Evolutionary conservation across 2,888 invertebrate species (phyloP).

Genomic region (Epistrophella euchroma): DNA sequence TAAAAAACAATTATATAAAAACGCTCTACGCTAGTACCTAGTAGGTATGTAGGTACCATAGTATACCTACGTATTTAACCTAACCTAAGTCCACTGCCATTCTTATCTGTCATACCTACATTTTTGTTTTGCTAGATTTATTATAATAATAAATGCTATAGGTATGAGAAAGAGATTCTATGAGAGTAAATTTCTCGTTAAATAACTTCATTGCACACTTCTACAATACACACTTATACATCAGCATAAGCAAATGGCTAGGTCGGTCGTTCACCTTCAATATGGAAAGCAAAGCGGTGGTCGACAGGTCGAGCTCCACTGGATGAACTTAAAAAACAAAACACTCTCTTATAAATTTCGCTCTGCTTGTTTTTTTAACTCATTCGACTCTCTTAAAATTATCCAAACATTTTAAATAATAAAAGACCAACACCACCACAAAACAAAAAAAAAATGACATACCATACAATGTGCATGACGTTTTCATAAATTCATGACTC

Average conservation of each 20-base stretch:
- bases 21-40: no score
- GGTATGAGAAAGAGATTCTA: neutral
- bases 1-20: no score
- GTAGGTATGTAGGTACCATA: no score
- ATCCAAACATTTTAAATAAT: neutral
- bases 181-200: constrained; percentile 54
- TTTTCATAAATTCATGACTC: constrained; percentile 13
- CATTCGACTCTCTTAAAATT: neutral
- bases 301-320: constrained; percentile 19
- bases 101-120: constrained; percentile 8
- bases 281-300: constrained; percentile 49
- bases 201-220: constrained; percentile 25
- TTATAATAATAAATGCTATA: constrained; percentile 38
- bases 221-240: constrained; percentile 30
- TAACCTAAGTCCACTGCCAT: neutral
- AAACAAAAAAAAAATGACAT: neutral
- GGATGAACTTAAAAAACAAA: constrained; percentile 43
- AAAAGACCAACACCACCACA: neutral
- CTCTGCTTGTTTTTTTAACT: no score
- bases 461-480: neutral
- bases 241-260: constrained; percentile 82
- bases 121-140: constrained; percentile 35
- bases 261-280: constrained; percentile 84
- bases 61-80: neutral
- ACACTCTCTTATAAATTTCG: neutral